Evolutionary conservation across 2,113 vertebrate species (phyloP), one percentile per base, ranked within the genome.

Genomic region (Dissostichus mawsoni): DNA sequence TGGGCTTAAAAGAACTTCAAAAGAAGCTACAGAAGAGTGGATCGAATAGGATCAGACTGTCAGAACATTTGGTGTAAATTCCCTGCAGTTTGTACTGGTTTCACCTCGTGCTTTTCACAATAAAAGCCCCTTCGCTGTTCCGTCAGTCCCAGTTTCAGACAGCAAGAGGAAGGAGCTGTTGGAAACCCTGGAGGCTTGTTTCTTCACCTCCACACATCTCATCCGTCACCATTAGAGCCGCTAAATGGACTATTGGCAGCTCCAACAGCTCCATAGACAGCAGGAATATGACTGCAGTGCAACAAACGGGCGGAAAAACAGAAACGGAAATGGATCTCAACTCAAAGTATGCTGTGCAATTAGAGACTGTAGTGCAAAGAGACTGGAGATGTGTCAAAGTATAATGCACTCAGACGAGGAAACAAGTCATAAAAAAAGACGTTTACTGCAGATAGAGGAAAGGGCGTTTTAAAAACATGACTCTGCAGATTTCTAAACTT

Each of bases 181-280:
- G 44, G 52, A 55, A 76, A 18, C 69, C 74, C 78, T 83, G 0
- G 77, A 77, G 85, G 59, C 64, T 81, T 57, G 5, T 69, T 70
- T 33, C 10, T 53, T 51, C 76, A 57, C 70, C 74, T 65, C 74
- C 36, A 3, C 72, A 36, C 61, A 18, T 44, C 80, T 80, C 87
- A 81, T 89, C 78, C n/a, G 63, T 89, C 87, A 84, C 78, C 74
- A 71, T 89, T 65, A 72, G 76, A 65, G 3, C 45, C 17, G 62
- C 77, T 71, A 59, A 83, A 65, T 63, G 76, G 67, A 73, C 70
- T 69, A 83, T 73, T 69, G 83, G 84, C 83, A 82, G 79, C 82
- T 68, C 48, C 76, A 81, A 29, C 62, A 8, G 56, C 0, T 86
- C n/a, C n/a, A n/a, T n/a, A n/a, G n/a, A n/a, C 69, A 16, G 70